These are phyloP conservation scores for Crioceris asparagi DNA, from an alignment of 2,888 invertebrate species.

Conservation along the genomic window DNA sequence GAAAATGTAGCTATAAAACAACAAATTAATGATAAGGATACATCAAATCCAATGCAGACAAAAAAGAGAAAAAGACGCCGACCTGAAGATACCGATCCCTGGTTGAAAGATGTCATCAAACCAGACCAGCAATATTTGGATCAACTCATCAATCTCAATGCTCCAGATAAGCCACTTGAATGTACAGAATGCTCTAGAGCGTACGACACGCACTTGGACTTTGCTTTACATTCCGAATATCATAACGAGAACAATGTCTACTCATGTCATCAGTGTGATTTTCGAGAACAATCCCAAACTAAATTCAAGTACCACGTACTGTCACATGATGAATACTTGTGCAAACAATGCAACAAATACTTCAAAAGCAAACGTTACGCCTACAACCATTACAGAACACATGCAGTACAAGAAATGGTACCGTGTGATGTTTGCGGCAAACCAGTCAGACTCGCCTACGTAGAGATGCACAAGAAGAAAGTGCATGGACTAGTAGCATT, in stretches of 20 bases:
- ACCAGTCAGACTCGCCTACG: slow-evolving; percentile 22
- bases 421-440: slow-evolving; percentile 27
- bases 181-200: slow-evolving; percentile 44
- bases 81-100: no score
- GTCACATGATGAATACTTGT: slow-evolving; percentile 24
- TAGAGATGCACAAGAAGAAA: slow-evolving; percentile 22
- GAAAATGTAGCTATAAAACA: background rate
- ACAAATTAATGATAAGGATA: background rate
- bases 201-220: slow-evolving; percentile 35
- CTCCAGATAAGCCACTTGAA: slow-evolving; percentile 33
- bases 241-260: slow-evolving; percentile 29
- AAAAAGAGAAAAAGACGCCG: no score
- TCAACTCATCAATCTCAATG: slow-evolving; percentile 13
- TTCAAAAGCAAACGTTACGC: slow-evolving; percentile 40
- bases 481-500: slow-evolving; percentile 18
- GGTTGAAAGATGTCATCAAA: background rate
- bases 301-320: slow-evolving; percentile 24
- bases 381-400: slow-evolving; percentile 33
- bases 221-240: slow-evolving; percentile 29
- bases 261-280: slow-evolving; percentile 31
- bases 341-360: slow-evolving; percentile 24
- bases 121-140: slow-evolving; percentile 10
- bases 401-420: slow-evolving; percentile 20
- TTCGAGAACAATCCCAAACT: slow-evolving; percentile 21
- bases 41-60: no score